These are phyloP conservation scores for Leptonema lineaticorne DNA, from an alignment of 1,140 invertebrate genomes.

Conservation along the genomic window DNA sequence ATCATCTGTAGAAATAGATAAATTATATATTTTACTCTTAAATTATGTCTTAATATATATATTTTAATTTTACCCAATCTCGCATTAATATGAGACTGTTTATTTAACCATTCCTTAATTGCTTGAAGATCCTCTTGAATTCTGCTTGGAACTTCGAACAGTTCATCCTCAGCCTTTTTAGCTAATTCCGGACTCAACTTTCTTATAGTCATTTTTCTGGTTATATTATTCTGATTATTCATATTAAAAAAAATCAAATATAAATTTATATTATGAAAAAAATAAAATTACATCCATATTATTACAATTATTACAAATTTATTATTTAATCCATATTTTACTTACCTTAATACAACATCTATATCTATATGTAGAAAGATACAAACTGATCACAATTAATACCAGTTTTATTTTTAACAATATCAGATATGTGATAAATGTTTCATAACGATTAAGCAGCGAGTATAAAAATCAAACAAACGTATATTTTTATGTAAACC, in stretches of 20 bases:
- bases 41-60: background rate
- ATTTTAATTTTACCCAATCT: background rate
- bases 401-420: no score
- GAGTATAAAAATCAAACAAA: background rate
- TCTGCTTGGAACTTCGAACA: conserved; percentile 47
- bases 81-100: conserved; percentile 66
- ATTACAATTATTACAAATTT: conserved; percentile 51
- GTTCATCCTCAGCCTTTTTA: conserved; percentile 47
- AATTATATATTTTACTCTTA: conserved; percentile 19
- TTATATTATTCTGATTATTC: no score
- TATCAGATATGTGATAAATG: no score
- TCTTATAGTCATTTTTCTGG: conserved; percentile 44
- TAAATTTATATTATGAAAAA: conserved; percentile 39
- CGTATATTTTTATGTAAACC: no score
- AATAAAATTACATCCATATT: conserved; percentile 35
- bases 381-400: no score
- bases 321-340: conserved; percentile 59
- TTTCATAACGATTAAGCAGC: no score
- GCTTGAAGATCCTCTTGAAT: conserved; percentile 58
- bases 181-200: conserved; percentile 48
- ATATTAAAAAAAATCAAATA: background rate
- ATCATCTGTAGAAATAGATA: conserved; percentile 60
- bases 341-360: no score
- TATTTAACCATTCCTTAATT: conserved; percentile 70
- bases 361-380: background rate